Base-by-base conservation (phyloP, 2,113 vertebrate species). In the Trematomus loennbergii region DNA sequence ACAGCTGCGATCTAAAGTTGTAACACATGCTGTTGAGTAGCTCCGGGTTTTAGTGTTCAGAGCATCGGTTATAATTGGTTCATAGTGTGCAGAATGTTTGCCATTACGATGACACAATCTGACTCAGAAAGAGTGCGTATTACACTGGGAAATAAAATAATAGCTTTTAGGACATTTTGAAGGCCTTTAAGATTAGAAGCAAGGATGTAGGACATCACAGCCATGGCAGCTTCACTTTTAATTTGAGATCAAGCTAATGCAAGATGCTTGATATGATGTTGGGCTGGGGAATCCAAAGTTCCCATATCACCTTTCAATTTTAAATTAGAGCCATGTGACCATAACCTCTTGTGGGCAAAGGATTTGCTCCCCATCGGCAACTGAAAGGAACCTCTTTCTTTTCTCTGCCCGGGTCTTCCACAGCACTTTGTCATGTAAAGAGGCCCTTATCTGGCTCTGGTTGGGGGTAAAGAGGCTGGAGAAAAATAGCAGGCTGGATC, bases 391-490 rank as follows among this genome's bases (percentile, higher is more conserved):
- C 59, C 78, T 84, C 78, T 91, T 91, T 87, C 84, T 89, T 83
- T 91, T 73, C 75, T 75, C 85, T 78, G 78, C 70, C 75, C 48
- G 65, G 88, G 69, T 90, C 88, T 87, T 90, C 83, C 75, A 79
- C 85, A 75, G 84, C 87, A 94, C 92, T 94, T 95, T 95, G 93
- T 94, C 92, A 95, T 95, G 94, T 92, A 95, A 94, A 94, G 90
- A 90, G 89, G 80, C 77, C 90, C 91, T 93, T 93, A 91, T 90
- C 93, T 84, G 85, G 69, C 85, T 78, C 77, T 50, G 78, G 84
- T 60, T 68, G 88, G 87, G 73, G 88, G 88, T 87, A 84, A 89
- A 90, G 84, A 83, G 85, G 82, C 57, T 43, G 43, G 79, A 72
- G 79, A 87, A 83, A 53, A 87, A 85, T 87, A 60, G 86, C 77